phyloP scores from a whole-genome alignment of 2,888 invertebrate genomes.

The Clusia tigrina region DNA sequence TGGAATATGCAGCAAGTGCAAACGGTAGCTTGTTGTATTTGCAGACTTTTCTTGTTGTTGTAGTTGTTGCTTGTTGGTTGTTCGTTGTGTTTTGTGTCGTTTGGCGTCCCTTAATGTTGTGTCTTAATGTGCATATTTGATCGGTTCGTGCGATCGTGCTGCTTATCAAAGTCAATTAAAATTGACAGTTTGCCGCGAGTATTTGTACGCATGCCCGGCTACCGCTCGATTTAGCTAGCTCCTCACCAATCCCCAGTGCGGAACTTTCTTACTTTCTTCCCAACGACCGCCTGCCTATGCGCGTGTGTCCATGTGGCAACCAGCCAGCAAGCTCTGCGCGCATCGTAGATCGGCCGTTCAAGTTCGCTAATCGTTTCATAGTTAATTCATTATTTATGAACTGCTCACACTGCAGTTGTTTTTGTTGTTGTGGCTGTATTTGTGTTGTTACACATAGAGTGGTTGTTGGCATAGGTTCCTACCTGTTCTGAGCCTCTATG shows the following conservation, averaged over 20 bases:
- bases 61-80: constrained; percentile 11
- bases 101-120: neutral
- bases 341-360: constrained; percentile 38
- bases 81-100: neutral
- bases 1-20: constrained; percentile 22
- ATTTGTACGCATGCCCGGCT: constrained; percentile 28
- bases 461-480: neutral
- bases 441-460: constrained; percentile 10
- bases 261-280: constrained; percentile 1
- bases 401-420: constrained; percentile 51
- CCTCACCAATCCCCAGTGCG: neutral
- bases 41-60: neutral
- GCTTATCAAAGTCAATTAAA: constrained; percentile 51
- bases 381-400: constrained; percentile 54
- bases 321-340: constrained; percentile 8
- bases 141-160: constrained; percentile 17
- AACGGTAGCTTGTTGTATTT: constrained; percentile 5
- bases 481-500: constrained; percentile 41
- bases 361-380: constrained; percentile 44
- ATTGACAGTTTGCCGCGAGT: constrained; percentile 40
- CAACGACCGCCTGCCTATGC: neutral
- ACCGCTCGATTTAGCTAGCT: too few relatives aligned
- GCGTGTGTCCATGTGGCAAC: neutral
- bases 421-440: constrained; percentile 24
- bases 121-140: constrained; percentile 1